Conservation (phyloP, 2,113 vertebrate species). For the Rhinoderma darwinii region DNA sequence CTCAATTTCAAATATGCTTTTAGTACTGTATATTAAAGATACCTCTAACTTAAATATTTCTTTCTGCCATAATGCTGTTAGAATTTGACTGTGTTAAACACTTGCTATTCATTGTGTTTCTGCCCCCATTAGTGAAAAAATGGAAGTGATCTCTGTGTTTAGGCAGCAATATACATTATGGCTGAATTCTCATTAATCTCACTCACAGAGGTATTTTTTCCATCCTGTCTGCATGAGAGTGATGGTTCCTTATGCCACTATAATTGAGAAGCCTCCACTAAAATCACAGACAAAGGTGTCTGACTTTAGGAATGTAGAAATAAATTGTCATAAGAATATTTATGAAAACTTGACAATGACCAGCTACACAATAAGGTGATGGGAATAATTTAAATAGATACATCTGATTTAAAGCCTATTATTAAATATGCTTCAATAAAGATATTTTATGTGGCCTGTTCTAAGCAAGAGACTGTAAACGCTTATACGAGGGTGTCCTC, state of each 20-base stretch:
- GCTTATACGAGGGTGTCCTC: too few relatives aligned
- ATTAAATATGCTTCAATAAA: too few relatives aligned
- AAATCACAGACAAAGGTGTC: neutral
- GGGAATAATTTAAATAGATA: neutral
- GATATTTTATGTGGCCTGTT: too few relatives aligned
- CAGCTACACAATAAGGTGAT: neutral
- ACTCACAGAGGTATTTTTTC: conserved; percentile 23
- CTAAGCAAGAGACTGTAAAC: too few relatives aligned
- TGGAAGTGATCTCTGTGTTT: conserved; percentile 30
- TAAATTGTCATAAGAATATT: neutral
- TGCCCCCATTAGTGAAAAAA: conserved; percentile 26
- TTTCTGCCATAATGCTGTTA: conserved; percentile 36
- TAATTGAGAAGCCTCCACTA: neutral
- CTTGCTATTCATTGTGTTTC: conserved; percentile 19
- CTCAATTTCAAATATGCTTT: conserved; percentile 52
- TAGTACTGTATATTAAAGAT: conserved; percentile 51
- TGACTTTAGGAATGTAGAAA: neutral
- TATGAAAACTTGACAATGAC: neutral
- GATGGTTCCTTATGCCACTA: conserved; percentile 19
- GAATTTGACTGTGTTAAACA: conserved; percentile 24
- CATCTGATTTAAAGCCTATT: too few relatives aligned
- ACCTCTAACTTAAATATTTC: conserved; percentile 45
- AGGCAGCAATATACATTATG: conserved; percentile 31
- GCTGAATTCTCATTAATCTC: conserved; percentile 11
- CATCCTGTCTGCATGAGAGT: neutral